A percentile compares a stretch with the other conserved stretches of the same genome.
Conservation (phyloP, 2,797 vertebrate genomes). For the Brotogeris chrysoptera region DNA sequence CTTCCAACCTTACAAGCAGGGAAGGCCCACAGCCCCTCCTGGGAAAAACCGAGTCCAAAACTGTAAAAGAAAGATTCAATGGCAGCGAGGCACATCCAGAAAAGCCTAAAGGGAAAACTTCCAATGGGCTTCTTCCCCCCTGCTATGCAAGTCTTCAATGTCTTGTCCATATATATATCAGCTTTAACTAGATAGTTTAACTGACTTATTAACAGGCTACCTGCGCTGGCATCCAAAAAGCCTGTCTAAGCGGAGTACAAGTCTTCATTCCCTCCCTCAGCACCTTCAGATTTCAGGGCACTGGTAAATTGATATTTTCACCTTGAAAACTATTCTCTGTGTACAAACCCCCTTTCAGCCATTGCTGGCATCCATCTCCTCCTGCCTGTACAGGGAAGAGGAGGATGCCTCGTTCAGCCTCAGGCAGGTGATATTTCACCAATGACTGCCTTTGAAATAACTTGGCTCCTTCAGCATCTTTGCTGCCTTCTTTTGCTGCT, state of each 20-base stretch:
- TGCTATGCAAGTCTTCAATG: no score
- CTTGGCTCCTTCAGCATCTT: neutral
- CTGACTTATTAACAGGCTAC: neutral
- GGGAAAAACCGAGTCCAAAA: neutral
- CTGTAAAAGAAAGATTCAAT: neutral
- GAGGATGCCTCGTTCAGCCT: neutral
- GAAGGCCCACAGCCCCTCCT: neutral
- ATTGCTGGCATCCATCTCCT: neutral
- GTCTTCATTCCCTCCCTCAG: neutral
- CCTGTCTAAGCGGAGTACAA: accelerated
- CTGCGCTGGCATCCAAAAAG: neutral
- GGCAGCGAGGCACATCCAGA: neutral
- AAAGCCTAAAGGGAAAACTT: neutral
- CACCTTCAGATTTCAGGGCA: neutral
- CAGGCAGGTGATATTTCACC: neutral
- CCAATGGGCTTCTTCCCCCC: accelerated
- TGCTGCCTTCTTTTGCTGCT: neutral
- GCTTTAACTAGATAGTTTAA: neutral
- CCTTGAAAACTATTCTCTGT: neutral
- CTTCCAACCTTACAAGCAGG: neutral
- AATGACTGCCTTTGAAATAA: neutral
- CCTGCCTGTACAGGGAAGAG: neutral
- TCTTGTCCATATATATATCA: neutral
- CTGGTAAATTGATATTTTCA: neutral
- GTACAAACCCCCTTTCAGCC: neutral